phyloP scores from a whole-genome alignment of 2,888 invertebrate species.

The Amiota minor region DNA sequence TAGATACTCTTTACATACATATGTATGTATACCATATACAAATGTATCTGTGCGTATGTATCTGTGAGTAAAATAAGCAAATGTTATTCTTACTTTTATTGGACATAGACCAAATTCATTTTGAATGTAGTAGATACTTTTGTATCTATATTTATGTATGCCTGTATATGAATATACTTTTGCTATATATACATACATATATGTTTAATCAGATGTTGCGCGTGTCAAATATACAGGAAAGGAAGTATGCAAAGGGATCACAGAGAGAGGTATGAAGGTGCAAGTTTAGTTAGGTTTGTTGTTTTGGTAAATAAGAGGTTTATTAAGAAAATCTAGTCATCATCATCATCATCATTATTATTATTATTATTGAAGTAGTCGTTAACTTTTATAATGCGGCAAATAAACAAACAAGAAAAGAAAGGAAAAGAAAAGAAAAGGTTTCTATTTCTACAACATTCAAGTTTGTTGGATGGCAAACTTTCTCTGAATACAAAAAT shows the following conservation, averaged over 20 bases:
- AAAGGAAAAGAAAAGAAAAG: too few species aligned
- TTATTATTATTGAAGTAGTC: neutral
- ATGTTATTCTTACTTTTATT: neutral
- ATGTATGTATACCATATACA: slow-evolving; percentile 29
- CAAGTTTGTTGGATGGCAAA: too few species aligned
- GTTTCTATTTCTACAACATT: too few species aligned
- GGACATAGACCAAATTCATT: slow-evolving; percentile 1
- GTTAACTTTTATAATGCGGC: neutral
- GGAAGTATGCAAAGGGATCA: neutral
- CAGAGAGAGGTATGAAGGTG: neutral
- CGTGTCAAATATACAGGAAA: slow-evolving; percentile 16
- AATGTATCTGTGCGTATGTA: slow-evolving; percentile 21
- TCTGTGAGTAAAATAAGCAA: slow-evolving; percentile 2
- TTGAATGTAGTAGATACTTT: neutral
- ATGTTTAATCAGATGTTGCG: slow-evolving; percentile 36
- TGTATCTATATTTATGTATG: slow-evolving; percentile 1
- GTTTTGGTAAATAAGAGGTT: neutral
- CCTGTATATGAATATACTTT: slow-evolving; percentile 6
- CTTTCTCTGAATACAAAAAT: too few species aligned
- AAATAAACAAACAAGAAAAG: neutral
- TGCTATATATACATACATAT: slow-evolving; percentile 23
- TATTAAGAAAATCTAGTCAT: slow-evolving; percentile 10
- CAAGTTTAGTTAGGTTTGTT: neutral
- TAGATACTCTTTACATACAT: slow-evolving; percentile 23
- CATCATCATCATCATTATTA: neutral